Conservation (phyloP, 2,888 invertebrate species). For the Eupithecia subfuscata region DNA sequence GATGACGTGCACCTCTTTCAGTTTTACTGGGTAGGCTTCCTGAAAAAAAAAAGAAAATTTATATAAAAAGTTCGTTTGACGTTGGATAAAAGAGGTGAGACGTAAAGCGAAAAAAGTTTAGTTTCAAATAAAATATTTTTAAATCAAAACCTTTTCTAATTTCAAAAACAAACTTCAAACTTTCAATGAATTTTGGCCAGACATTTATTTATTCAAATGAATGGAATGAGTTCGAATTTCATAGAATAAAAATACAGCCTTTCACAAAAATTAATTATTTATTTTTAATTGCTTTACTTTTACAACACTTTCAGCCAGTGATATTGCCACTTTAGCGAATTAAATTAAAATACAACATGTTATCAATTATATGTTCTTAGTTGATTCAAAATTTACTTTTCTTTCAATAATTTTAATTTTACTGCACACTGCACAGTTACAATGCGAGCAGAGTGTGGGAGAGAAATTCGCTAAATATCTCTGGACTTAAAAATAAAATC, state of each 20-base stretch:
- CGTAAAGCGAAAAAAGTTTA: background rate
- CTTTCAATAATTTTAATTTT: background rate
- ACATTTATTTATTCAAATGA: constrained; percentile 4
- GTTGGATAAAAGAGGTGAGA: background rate
- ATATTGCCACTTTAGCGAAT: background rate
- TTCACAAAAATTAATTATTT: background rate
- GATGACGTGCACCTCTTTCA: constrained; percentile 93
- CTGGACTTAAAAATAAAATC: background rate
- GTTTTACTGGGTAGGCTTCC: constrained; percentile 94
- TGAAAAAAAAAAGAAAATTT: constrained; percentile 54
- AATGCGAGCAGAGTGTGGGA: background rate
- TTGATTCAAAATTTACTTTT: background rate
- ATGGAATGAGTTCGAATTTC: background rate
- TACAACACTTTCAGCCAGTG: background rate
- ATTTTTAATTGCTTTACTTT: background rate
- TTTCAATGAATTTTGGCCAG: background rate
- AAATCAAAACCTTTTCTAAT: constrained; percentile 3
- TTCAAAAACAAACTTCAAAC: constrained; percentile 5
- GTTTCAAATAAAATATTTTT: background rate
- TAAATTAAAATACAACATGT: background rate
- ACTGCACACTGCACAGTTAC: background rate
- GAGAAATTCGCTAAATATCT: background rate
- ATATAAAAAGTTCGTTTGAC: background rate
- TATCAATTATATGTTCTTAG: background rate
- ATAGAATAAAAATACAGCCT: background rate